phyloP scores from a whole-genome alignment of 2,888 invertebrate species.

The Macrosoma leucophasiata region DNA sequence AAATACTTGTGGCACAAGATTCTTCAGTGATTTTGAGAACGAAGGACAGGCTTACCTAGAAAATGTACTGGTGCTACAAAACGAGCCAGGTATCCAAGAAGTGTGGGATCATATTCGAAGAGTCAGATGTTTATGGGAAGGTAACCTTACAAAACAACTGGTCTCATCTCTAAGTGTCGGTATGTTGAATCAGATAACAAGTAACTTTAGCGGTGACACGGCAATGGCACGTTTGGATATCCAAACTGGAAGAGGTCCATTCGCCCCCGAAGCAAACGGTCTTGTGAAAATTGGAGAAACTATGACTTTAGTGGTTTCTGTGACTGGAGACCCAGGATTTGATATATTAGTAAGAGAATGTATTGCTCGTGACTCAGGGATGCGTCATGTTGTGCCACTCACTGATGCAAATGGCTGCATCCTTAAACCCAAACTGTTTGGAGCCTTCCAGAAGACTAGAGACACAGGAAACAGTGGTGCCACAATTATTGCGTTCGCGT shows the following conservation, averaged over 20 bases:
- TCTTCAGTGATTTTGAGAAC: constrained; percentile 84
- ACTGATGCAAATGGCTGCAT: constrained; percentile 87
- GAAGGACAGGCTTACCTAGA: constrained; percentile 87
- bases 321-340: constrained; percentile 86
- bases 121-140: constrained; percentile 88
- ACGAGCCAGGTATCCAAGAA: constrained; percentile 84
- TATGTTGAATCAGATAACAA: constrained; percentile 86
- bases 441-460: constrained; percentile 86
- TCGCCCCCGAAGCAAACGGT: constrained; percentile 84
- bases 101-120: constrained; percentile 87
- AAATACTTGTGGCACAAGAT: constrained; percentile 86
- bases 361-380: constrained; percentile 81
- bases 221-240: constrained; percentile 87
- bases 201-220: constrained; percentile 90
- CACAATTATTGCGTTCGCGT: constrained; percentile 85
- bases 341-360: constrained; percentile 87
- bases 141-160: constrained; percentile 83
- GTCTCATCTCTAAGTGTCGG: constrained; percentile 85
- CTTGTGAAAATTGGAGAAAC: constrained; percentile 87
- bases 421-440: constrained; percentile 85
- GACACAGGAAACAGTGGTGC: constrained; percentile 84
- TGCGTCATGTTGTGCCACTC: constrained; percentile 78
- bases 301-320: constrained; percentile 87
- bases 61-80: constrained; percentile 85
- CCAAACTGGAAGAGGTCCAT: constrained; percentile 84